phyloP scores from a whole-genome alignment of 2,797 vertebrate genomes.

The Anniella stebbinsi region DNA sequence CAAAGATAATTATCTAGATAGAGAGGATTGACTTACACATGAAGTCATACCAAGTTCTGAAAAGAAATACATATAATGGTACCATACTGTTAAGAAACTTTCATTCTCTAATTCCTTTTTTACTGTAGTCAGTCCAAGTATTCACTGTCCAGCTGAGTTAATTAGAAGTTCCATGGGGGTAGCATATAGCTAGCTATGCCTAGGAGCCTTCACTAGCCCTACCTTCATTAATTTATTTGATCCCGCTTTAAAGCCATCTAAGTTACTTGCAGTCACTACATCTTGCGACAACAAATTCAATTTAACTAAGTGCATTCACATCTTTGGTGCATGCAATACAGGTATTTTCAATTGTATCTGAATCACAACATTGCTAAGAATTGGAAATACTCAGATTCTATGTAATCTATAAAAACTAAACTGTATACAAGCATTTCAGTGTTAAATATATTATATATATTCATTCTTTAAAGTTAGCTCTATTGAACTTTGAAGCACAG shows the following conservation, averaged over 20 bases:
- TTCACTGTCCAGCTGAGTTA: background rate
- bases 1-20: background rate
- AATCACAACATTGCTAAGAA: background rate
- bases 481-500: constrained; percentile 32
- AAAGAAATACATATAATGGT: background rate
- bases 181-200: background rate
- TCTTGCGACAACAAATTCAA: background rate
- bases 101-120: background rate
- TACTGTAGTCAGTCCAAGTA: background rate
- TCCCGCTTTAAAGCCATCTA: background rate
- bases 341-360: background rate
- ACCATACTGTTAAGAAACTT: background rate
- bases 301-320: background rate
- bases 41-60: background rate
- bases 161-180: background rate
- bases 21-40: background rate
- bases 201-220: background rate
- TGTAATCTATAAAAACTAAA: background rate
- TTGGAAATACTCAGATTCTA: background rate
- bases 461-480: constrained; percentile 31
- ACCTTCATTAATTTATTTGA: background rate
- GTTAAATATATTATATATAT: background rate
- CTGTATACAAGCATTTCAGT: background rate
- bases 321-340: background rate
- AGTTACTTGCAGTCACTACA: background rate